These are phyloP conservation scores for Chloropsis cyanopogon DNA, from an alignment of 2,113 vertebrate species.

Conservation along the genomic window DNA sequence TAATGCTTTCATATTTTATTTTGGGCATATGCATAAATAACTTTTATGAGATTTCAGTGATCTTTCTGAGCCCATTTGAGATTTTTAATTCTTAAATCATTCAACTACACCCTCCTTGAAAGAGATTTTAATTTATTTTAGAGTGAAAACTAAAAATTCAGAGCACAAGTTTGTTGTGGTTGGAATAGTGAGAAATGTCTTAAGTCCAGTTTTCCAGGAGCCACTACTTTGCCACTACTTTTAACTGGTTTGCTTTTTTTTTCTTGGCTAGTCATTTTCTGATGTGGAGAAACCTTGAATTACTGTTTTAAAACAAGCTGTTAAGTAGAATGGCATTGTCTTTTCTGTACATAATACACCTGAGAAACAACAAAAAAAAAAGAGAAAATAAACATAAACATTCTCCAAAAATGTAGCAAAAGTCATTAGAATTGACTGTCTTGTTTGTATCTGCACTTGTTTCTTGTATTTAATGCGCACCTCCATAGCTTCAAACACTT, in stretches of 20 bases:
- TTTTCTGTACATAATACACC: conserved; percentile 53
- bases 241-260: not conserved
- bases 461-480: not conserved
- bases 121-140: conserved; percentile 63
- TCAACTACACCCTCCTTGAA: conserved; percentile 7
- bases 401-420: conserved; percentile 13
- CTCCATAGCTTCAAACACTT: not conserved
- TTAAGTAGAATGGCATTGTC: conserved; percentile 21
- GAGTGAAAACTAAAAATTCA: conserved; percentile 41
- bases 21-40: conserved; percentile 27
- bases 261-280: not conserved
- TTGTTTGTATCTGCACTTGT: not conserved
- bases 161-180: conserved; percentile 50
- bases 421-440: not conserved
- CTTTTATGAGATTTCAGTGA: conserved; percentile 6
- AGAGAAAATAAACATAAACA: conserved; percentile 20
- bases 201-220: conserved; percentile 15
- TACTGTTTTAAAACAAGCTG: conserved; percentile 47
- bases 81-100: not conserved
- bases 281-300: conserved; percentile 26
- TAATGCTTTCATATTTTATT: conserved; percentile 39
- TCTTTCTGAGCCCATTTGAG: not conserved
- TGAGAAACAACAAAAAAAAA: not conserved
- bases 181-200: conserved; percentile 39
- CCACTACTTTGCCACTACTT: conserved; percentile 15